Base-by-base conservation (phyloP, 2,797 vertebrate genomes). In the Apodemus agrarius region DNA sequence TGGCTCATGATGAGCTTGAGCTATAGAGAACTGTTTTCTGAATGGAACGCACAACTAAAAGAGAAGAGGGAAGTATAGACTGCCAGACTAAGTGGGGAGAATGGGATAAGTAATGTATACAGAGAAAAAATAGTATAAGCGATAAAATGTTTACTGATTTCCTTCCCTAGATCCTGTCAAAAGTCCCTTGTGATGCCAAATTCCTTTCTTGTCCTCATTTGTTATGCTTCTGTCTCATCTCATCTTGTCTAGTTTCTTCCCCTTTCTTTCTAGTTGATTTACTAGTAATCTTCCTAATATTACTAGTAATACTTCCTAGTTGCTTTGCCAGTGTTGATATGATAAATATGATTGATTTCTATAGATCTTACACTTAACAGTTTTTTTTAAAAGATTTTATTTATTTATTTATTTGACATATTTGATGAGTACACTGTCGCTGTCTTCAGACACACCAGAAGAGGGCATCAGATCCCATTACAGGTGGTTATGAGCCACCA, bases 311-410 rank as follows among this genome's bases (percentile, higher is more conserved):
- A 49, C 17, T 91, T 95, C 83, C 57, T 26, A 59, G 54, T 54
- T 82, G 21, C 52, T 85, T 93, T 88, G 76, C 9, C 59, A n/a
- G 16, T 59, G 12, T 78, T 49, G 75, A 96, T 26, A 82, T 94
- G 75, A 96, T 26, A 86, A 95, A 75, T 63, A 63, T 13, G 31
- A 34, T 54, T 90, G 34, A 26, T 83, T n/a, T 80, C 31, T 90
- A 21, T 59, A 69, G 37, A 52, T 75, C 21, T 78, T 90, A 5
- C 63, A 46, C 37, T n/a, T n/a, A n/a, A n/a, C n/a, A n/a, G n/a
- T n/a, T n/a, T n/a, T n/a, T n/a, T n/a, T n/a, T n/a, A n/a, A n/a
- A n/a, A n/a, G n/a, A n/a, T n/a, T n/a, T n/a, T n/a, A n/a, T n/a
- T n/a, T n/a, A n/a, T n/a, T n/a, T n/a, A n/a, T n/a, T n/a, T n/a